Base-by-base conservation (phyloP, 2,113 vertebrate genomes). In the Psittacula cyanocephala region DNA sequence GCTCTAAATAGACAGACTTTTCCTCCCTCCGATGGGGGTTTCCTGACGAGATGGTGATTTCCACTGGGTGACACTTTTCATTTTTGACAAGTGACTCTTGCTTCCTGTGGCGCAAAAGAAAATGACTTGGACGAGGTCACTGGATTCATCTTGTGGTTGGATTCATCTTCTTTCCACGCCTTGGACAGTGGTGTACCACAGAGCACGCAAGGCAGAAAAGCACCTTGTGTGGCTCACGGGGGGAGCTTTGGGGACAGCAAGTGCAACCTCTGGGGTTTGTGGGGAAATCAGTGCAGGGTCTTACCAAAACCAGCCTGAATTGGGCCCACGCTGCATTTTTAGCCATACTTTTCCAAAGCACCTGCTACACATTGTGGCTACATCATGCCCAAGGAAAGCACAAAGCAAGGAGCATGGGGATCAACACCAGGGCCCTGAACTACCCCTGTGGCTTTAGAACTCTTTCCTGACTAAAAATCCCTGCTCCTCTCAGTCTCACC, bases 21-120 rank as follows among this genome's bases (percentile, higher is more conserved):
- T 75, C 76, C 64, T 88, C 24, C 76, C 47, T 52, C 41, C 18
- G 11, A 5, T 18, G 80, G 60, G 72, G 77, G 5, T 96, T 97
- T 95, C 95, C 95, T 81, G 44, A 9, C 1, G 10, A 83, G 47
- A 46, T 7, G 70, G 31, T 81, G 72, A 52, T 91, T 95, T 95
- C 93, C 88, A 78, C 70, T 35, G 43, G 88, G 67, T 27, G 20
- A 28, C 23, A 7, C 23, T 17, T 57, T 15, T 29, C 43, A 23
- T 39, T 68, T 86, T 79, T 77, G n/a, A 24, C 18, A 77, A 88
- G 29, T 72, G n/a, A 86, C 49, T 37, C 17, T 91, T 63, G 50
- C 9, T 88, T 95, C 28, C 80, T 79, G 10, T 91, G 67, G 55
- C 1, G 1, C 33, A 53, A 43, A 75, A 78, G 74, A 86, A 78